Evolutionary conservation across 2,113 vertebrate species (phyloP).

Genomic region (Danionella cerebrum): DNA sequence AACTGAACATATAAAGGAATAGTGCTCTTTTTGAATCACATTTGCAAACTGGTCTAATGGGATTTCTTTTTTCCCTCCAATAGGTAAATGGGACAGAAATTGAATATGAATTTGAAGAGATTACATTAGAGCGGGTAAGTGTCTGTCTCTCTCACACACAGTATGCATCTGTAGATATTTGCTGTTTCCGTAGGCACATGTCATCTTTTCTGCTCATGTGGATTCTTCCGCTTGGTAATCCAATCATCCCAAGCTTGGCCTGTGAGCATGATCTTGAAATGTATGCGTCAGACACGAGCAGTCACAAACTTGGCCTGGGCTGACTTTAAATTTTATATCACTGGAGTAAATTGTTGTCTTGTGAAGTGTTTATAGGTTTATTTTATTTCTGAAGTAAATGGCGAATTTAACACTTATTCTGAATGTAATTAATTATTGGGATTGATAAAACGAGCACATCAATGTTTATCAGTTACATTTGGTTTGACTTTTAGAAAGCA

Average conservation of each 20-base stretch:
- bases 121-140: slow-evolving; percentile 93
- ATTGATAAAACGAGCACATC: too few relatives aligned
- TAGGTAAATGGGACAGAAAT: slow-evolving; percentile 97
- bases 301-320: background rate
- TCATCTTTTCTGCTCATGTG: background rate
- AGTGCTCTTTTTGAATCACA: background rate
- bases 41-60: slow-evolving; percentile 17
- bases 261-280: background rate
- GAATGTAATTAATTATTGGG: too few relatives aligned
- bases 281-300: background rate
- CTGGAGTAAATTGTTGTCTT: background rate
- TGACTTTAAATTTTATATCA: background rate
- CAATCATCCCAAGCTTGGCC: background rate
- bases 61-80: slow-evolving; percentile 34
- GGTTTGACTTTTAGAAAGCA: background rate
- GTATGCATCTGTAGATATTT: background rate
- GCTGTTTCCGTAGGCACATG: background rate
- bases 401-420: too few relatives aligned
- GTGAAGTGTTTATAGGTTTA: too few relatives aligned
- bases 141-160: background rate
- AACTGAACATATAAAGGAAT: background rate
- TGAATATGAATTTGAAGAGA: slow-evolving; percentile 98
- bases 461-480: too few relatives aligned
- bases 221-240: background rate
- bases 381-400: too few relatives aligned